Conservation (phyloP, 2,888 invertebrate species). For the Arge pagana region DNA sequence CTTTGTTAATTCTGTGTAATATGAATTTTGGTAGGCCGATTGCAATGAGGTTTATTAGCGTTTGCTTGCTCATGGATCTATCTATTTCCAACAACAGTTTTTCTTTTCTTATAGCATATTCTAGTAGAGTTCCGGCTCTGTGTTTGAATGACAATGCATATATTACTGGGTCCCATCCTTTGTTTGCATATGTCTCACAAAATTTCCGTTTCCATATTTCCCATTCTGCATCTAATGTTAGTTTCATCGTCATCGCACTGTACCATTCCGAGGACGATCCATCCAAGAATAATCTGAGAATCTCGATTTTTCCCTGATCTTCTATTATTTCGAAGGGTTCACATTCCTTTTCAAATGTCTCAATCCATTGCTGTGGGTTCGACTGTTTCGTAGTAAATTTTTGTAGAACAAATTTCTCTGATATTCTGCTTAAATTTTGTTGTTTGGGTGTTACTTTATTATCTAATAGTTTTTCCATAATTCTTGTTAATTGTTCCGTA, state of each 20-base stretch:
- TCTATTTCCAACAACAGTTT: conserved; percentile 20
- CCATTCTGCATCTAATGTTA: conserved; percentile 25
- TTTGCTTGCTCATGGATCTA: conserved; percentile 5
- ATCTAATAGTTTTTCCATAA: conserved; percentile 1
- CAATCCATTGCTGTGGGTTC: conserved; percentile 20
- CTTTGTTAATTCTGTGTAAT: conserved; percentile 26
- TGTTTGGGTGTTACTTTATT: conserved; percentile 13
- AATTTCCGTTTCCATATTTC: conserved; percentile 28
- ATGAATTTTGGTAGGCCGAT: conserved; percentile 28
- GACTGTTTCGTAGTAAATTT: conserved; percentile 16
- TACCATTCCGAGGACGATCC: conserved; percentile 25
- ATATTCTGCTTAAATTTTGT: conserved; percentile 11
- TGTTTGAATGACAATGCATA: conserved; percentile 27
- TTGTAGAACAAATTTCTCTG: conserved; percentile 18
- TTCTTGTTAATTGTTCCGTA: neutral
- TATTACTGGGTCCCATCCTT: conserved; percentile 25
- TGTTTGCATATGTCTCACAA: conserved; percentile 23
- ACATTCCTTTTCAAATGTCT: conserved; percentile 26
- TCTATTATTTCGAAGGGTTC: conserved; percentile 5
- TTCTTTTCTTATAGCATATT: conserved; percentile 32
- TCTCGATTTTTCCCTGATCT: neutral
- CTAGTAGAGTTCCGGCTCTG: conserved; percentile 27
- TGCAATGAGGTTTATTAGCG: conserved; percentile 9
- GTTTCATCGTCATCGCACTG: conserved; percentile 18
- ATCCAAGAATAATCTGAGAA: conserved; percentile 10